Conservation (phyloP, 2,888 invertebrate species). For the Leptopilina myrica region DNA sequence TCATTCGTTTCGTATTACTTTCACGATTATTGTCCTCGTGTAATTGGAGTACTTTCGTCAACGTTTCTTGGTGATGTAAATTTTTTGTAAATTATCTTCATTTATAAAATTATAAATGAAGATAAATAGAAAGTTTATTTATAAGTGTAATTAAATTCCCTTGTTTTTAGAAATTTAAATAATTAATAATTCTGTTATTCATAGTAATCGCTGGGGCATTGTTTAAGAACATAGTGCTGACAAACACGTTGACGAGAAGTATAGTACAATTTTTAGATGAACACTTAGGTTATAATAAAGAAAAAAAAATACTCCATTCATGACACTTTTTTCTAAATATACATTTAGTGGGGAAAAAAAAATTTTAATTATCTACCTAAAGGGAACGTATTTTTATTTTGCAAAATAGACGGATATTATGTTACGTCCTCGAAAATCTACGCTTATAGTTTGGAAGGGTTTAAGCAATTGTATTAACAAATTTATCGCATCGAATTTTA, state of each 20-base stretch:
- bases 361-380: neutral
- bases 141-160: too few relatives aligned
- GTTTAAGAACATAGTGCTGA: conserved; percentile 19
- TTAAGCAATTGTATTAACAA: conserved; percentile 23
- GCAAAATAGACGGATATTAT: neutral
- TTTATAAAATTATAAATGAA: neutral
- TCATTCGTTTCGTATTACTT: conserved; percentile 58
- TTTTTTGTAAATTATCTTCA: neutral
- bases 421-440: conserved; percentile 25
- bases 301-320: conserved; percentile 6
- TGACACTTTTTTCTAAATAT: conserved; percentile 41
- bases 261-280: conserved; percentile 26
- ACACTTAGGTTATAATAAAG: conserved; percentile 41
- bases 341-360: too few relatives aligned
- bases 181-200: too few relatives aligned
- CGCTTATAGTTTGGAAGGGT: neutral
- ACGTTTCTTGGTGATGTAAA: conserved; percentile 21
- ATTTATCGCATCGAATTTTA: conserved; percentile 26
- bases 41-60: conserved; percentile 67
- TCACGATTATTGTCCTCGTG: conserved; percentile 70
- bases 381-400: neutral
- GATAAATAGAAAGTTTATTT: too few relatives aligned
- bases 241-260: neutral
- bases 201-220: neutral
- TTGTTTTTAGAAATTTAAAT: too few relatives aligned